These are phyloP conservation scores for Limnephilus marmoratus DNA, from an alignment of 2,888 invertebrate genomes.

Conservation along the genomic window DNA sequence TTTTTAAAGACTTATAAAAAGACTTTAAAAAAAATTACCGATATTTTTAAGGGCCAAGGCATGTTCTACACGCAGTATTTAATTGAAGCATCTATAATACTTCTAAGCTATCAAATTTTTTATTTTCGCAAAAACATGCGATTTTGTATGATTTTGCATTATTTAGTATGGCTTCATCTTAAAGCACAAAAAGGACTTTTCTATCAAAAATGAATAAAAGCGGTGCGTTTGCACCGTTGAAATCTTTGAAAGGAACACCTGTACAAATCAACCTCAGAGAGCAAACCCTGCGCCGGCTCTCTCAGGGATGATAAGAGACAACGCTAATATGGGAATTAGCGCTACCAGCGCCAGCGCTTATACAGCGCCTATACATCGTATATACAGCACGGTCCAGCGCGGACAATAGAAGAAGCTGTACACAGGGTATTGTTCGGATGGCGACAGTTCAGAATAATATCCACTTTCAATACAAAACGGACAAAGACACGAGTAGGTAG, in stretches of 20 bases:
- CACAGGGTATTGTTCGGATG: conserved; percentile 9
- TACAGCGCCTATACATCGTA: neutral
- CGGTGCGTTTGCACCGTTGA: neutral
- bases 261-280: neutral
- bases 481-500: conserved; percentile 27
- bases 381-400: conserved; percentile 24
- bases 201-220: no score
- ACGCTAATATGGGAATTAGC: conserved; percentile 61
- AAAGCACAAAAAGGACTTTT: no score
- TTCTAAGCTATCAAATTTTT: no score
- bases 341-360: conserved; percentile 47
- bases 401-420: conserved; percentile 53
- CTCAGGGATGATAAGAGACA: conserved; percentile 51
- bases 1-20: no score
- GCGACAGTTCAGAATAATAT: conserved; percentile 53
- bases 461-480: conserved; percentile 38
- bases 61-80: no score
- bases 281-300: conserved; percentile 35
- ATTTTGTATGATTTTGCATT: no score
- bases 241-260: neutral
- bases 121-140: no score
- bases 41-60: no score
- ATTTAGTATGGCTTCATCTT: no score
- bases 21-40: no score
- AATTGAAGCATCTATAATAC: no score